phyloP scores from a whole-genome alignment of 53 echinoderm and acorn worm species.

The Arbacia lixula region DNA sequence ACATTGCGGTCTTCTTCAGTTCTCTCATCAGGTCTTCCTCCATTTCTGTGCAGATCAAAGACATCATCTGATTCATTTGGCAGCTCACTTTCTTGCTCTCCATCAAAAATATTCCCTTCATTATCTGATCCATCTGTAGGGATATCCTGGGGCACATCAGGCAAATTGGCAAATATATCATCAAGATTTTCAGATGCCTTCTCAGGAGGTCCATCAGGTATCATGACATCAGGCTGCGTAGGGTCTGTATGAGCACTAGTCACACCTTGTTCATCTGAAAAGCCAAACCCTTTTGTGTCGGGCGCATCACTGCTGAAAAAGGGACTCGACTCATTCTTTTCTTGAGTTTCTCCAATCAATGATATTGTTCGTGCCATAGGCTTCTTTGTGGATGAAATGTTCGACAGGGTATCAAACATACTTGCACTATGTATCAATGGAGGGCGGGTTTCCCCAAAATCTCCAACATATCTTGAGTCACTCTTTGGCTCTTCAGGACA shows the following conservation, averaged over 20 bases:
- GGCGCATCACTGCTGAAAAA: constrained; percentile 9
- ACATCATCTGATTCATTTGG: background rate
- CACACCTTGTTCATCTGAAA: background rate
- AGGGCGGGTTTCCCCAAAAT: constrained; percentile 5
- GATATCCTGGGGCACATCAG: constrained; percentile 29
- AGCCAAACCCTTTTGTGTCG: constrained; percentile 57
- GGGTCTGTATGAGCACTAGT: constrained; percentile 1
- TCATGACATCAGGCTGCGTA: background rate
- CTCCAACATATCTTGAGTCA: background rate
- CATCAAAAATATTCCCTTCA: background rate
- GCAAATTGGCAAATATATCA: background rate
- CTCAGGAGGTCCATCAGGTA: background rate
- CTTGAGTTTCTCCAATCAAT: constrained; percentile 4
- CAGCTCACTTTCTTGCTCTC: background rate
- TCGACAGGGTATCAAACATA: constrained; percentile 24
- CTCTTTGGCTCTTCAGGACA: background rate
- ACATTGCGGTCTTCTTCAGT: background rate
- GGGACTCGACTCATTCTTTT: constrained; percentile 14
- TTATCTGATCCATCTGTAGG: background rate
- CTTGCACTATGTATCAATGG: constrained; percentile 59
- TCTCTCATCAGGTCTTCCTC: background rate
- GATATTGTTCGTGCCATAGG: background rate
- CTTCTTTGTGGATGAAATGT: background rate
- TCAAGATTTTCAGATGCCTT: background rate
- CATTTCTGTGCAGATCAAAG: background rate